Evolutionary conservation across 2,113 vertebrate species (phyloP).

Genomic region (Clarias magur): DNA sequence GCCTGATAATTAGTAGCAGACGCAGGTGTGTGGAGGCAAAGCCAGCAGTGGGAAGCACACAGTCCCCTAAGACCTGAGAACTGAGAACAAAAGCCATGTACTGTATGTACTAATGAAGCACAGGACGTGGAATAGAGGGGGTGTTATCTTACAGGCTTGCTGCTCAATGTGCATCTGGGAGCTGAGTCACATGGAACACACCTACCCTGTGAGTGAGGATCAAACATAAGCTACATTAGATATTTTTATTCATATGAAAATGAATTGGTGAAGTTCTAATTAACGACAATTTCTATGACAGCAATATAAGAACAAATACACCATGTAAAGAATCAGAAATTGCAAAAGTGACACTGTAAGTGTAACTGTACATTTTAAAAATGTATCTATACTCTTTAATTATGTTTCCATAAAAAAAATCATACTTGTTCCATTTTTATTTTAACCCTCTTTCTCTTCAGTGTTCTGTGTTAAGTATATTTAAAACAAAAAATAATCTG

Average conservation of each 20-base stretch:
- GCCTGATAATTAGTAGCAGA: slow-evolving; percentile 5
- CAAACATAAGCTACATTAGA: not conserved
- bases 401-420: not conserved
- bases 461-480: not conserved
- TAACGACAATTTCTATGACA: not conserved
- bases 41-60: not conserved
- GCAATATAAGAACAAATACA: not conserved
- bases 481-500: not conserved
- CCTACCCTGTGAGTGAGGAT: slow-evolving; percentile 63
- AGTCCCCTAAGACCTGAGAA: slow-evolving; percentile 16
- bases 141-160: slow-evolving; percentile 64
- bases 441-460: not conserved
- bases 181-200: slow-evolving; percentile 67
- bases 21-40: slow-evolving; percentile 18
- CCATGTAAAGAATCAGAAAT: not conserved
- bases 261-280: not conserved
- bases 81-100: not conserved
- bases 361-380: not conserved
- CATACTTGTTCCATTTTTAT: not conserved
- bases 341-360: not conserved
- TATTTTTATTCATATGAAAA: not conserved
- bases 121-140: not conserved
- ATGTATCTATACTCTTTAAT: not conserved
- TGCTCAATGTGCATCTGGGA: slow-evolving; percentile 62
- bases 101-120: slow-evolving; percentile 11